These are phyloP conservation scores for Euplagia quadripunctaria DNA, from an alignment of 2,888 invertebrate species.

Conservation along the genomic window DNA sequence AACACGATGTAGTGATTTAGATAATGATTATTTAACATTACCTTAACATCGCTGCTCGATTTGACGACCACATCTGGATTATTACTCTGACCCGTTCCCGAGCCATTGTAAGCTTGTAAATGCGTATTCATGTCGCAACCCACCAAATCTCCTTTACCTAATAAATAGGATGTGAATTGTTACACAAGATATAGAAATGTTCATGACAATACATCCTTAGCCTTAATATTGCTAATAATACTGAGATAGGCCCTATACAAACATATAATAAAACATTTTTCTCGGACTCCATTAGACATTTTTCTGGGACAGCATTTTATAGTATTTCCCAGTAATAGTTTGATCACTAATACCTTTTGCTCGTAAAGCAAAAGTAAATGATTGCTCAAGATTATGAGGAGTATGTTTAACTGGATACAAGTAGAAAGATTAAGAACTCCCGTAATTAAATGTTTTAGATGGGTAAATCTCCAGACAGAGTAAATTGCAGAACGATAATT, in stretches of 20 bases:
- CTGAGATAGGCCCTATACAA: too few species aligned
- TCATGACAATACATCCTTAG: neutral
- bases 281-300: too few species aligned
- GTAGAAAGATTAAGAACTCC: neutral
- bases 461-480: neutral
- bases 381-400: neutral
- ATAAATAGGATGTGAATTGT: constrained; percentile 46
- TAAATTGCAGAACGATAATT: neutral
- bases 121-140: constrained; percentile 96
- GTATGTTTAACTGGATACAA: neutral
- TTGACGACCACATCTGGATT: constrained; percentile 94
- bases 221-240: neutral
- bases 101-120: constrained; percentile 89
- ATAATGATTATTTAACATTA: constrained; percentile 53
- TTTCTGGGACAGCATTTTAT: too few species aligned
- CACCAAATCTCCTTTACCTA: constrained; percentile 98
- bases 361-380: neutral
- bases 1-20: neutral
- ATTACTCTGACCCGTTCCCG: constrained; percentile 87
- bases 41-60: constrained; percentile 97
- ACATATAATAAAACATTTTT: too few species aligned
- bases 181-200: neutral
- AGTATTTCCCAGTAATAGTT: neutral
- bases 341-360: neutral
- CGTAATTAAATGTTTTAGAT: neutral